Evolutionary conservation across 2,113 vertebrate species (phyloP).

Genomic region (Datnioides undecimradiatus): DNA sequence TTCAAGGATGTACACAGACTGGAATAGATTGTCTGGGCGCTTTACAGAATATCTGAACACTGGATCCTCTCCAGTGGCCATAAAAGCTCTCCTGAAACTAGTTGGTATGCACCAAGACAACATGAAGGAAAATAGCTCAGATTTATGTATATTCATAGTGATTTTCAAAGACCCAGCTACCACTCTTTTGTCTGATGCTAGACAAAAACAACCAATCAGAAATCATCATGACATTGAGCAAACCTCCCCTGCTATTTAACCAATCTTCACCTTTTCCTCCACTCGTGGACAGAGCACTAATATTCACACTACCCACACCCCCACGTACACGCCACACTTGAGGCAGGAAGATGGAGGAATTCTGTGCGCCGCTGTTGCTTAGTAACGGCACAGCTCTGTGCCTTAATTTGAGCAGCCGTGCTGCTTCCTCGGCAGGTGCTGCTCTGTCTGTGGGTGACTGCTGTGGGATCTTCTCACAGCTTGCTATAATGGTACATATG

Average conservation of each 20-base stretch:
- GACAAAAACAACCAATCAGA: constrained; percentile 28
- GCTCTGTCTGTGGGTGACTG: constrained; percentile 25
- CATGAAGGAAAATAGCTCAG: neutral
- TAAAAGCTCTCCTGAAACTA: neutral
- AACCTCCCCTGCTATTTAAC: constrained; percentile 23
- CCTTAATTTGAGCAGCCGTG: constrained; percentile 46
- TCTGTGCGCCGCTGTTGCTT: constrained; percentile 72
- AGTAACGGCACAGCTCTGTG: constrained; percentile 67
- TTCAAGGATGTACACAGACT: constrained; percentile 20
- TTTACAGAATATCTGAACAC: constrained; percentile 50
- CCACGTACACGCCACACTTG: constrained; percentile 8
- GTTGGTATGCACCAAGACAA: constrained; percentile 30
- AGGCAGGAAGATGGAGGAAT: constrained; percentile 74
- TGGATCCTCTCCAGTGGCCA: constrained; percentile 26
- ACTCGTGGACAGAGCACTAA: neutral
- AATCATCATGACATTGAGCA: constrained; percentile 50
- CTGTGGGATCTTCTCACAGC: constrained; percentile 15
- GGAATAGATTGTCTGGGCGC: constrained; percentile 44
- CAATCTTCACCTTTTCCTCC: constrained; percentile 17
- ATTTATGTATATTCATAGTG: constrained; percentile 14
- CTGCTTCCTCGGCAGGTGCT: constrained; percentile 60
- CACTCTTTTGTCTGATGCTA: constrained; percentile 19
- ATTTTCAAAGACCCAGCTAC: constrained; percentile 38
- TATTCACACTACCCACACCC: constrained; percentile 33
- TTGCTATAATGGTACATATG: neutral